phyloP scores from a whole-genome alignment of 2,797 vertebrate species.

The Falco biarmicus region DNA sequence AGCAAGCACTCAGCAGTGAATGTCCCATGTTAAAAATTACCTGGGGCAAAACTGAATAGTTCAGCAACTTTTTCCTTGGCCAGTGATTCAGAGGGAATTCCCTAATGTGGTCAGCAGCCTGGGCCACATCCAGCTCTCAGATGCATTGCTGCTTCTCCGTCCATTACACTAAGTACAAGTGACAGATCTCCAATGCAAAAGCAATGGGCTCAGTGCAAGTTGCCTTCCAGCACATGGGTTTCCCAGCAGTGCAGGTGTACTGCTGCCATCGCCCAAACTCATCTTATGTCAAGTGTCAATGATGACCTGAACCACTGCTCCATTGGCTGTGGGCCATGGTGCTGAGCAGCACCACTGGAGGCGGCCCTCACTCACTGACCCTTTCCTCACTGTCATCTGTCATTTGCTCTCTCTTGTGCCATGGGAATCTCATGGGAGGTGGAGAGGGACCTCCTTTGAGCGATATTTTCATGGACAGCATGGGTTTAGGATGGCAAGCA shows the following conservation, averaged over 20 bases:
- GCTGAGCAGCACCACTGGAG: neutral
- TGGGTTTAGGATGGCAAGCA: neutral
- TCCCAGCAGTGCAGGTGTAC: neutral
- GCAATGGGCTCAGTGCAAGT: too few relatives aligned
- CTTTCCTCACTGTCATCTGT: neutral
- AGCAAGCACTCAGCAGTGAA: neutral
- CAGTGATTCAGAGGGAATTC: neutral
- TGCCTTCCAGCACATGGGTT: neutral
- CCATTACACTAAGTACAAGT: neutral
- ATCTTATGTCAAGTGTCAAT: neutral
- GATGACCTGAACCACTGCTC: neutral
- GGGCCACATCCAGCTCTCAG: neutral
- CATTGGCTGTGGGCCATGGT: accelerated
- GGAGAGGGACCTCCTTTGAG: neutral
- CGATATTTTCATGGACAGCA: neutral
- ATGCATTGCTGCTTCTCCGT: neutral
- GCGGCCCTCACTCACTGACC: neutral
- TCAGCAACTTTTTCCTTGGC: neutral
- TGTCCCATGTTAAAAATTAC: neutral
- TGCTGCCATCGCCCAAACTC: neutral
- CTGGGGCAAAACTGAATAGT: neutral
- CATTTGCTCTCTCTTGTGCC: neutral
- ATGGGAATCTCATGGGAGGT: neutral
- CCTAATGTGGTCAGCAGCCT: neutral
- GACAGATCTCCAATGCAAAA: neutral